Conservation (phyloP, 2,113 vertebrate genomes). For the Vanacampus margaritifer region DNA sequence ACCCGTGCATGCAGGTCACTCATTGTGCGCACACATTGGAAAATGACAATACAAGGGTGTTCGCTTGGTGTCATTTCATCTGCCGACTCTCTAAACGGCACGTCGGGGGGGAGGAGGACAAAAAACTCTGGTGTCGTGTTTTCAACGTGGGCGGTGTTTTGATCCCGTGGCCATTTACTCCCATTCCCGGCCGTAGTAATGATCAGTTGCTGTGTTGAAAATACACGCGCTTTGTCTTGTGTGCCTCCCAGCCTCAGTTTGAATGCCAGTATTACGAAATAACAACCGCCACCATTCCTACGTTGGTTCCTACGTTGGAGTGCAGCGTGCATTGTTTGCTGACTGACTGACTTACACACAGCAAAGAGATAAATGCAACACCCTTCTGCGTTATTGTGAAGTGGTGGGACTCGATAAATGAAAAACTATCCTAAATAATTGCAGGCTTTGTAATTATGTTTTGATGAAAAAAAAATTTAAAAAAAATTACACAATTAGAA, state of each 20-base stretch:
- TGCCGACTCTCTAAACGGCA: conserved; percentile 20
- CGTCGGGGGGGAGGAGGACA: too few relatives aligned
- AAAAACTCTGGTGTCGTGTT: conserved; percentile 17
- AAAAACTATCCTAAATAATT: too few relatives aligned
- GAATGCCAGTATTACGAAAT: conserved; percentile 18
- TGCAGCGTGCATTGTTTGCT: not conserved
- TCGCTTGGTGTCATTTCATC: conserved; percentile 23
- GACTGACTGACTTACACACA: too few relatives aligned
- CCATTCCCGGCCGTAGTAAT: conserved; percentile 8
- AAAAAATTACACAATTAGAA: too few relatives aligned
- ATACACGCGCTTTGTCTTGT: conserved; percentile 3
- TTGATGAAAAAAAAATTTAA: too few relatives aligned
- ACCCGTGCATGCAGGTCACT: not conserved
- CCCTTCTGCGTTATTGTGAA: too few relatives aligned
- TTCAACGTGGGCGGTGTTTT: conserved; percentile 10
- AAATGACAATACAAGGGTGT: not conserved
- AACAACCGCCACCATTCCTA: conserved; percentile 19
- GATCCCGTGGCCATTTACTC: conserved; percentile 24
- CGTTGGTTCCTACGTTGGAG: not conserved
- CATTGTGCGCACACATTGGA: not conserved
- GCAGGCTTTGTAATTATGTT: too few relatives aligned
- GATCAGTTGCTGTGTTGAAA: conserved; percentile 9
- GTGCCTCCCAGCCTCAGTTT: conserved; percentile 10
- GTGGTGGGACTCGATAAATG: too few relatives aligned
- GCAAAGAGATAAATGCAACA: too few relatives aligned